Evolutionary conservation across 2,113 vertebrate genomes (phyloP), one percentile per base, ranked within the genome.

Genomic region (Megaceryle maxima): DNA sequence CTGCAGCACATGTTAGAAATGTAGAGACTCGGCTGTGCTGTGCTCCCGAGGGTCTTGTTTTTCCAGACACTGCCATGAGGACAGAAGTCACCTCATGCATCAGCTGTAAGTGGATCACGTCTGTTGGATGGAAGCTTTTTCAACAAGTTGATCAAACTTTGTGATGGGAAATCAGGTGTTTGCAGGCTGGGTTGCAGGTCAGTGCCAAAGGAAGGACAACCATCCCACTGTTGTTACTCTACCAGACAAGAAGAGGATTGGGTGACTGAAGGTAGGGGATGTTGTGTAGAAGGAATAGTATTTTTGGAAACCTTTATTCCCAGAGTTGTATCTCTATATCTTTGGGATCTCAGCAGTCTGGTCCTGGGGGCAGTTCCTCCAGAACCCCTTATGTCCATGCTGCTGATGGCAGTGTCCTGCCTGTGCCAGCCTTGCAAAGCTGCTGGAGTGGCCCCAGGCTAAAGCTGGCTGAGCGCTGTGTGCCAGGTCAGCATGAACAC

Each of bases 31-130:
- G 9, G 1, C 33, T 46, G 25, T 6, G 25, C 76, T 33, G 39
- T 55, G 70, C 50, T 77, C 33, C 72, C 5, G 33, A 64, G 60
- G 9, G 39, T 48, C 44, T 39, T 4, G 5, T 26, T 35, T 44
- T 22, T 79, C 44, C 22, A 66, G 19, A 17, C 16, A 46, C 13
- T 53, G 46, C 19, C 20, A 15, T 20, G 26, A 25, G 68, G 33
- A 11, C 44, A 7, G 25, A 17, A 55, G 53, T 12, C 75, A 46
- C 39, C 53, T 20, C 46, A 2, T 2, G 9, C 25, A 29, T 24
- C 16, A 13, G 39, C 29, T 17, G 3, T 0, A 2, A 5, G 13
- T 12, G 53, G n/a, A 12, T 31, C 16, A 2, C 1, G 0, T 53
- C 44, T 67, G 2, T 39, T 9, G 5, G 29, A 11, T n/a, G 39